Conservation (phyloP, 2,797 vertebrate species). For the Aldrovandia affinis region DNA sequence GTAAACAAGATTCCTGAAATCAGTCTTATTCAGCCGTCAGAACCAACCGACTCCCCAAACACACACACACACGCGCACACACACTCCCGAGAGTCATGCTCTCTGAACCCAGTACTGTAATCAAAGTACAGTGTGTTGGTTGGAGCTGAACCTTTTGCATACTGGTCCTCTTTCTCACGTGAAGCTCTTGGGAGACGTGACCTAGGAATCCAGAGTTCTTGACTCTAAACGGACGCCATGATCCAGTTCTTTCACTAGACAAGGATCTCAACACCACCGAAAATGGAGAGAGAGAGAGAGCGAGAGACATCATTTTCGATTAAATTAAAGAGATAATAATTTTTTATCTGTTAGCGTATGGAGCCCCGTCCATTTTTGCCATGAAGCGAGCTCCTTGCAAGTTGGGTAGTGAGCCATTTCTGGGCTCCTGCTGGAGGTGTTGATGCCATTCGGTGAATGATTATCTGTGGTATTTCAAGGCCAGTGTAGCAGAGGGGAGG, state of each 20-base stretch:
- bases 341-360: neutral
- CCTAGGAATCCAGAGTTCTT: neutral
- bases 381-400: neutral
- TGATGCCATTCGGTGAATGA: conserved; percentile 3
- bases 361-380: neutral
- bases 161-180: neutral
- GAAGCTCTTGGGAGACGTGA: neutral
- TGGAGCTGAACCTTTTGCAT: neutral
- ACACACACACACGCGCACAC: no score
- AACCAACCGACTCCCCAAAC: conserved; percentile 33
- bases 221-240: neutral
- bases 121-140: neutral
- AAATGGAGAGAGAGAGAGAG: neutral
- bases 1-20: conserved; percentile 56
- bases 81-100: no score
- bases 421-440: neutral
- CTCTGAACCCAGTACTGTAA: neutral
- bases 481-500: neutral
- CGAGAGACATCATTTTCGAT: no score
- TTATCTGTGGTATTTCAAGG: conserved; percentile 4
- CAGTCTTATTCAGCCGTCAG: conserved; percentile 48
- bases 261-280: neutral
- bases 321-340: neutral
- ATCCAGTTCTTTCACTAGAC: neutral
- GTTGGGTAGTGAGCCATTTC: neutral